These are phyloP conservation scores for Engystomops pustulosus DNA, from an alignment of 2,113 vertebrate species.

Conservation along the genomic window DNA sequence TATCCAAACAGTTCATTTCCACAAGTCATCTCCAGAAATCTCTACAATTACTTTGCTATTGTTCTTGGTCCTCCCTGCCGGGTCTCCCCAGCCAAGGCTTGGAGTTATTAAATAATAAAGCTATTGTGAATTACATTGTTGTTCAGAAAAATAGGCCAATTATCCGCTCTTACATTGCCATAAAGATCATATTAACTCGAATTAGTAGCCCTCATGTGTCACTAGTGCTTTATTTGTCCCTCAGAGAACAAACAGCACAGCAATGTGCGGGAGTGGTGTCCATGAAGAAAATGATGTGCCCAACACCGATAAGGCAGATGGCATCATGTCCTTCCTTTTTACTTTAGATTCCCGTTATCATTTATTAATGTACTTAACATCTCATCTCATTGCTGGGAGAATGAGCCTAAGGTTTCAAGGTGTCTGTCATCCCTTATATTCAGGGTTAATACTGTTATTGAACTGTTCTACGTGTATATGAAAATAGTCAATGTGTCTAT, in stretches of 20 bases:
- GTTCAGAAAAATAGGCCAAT: conserved; percentile 87
- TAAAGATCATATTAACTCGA: conserved; percentile 94
- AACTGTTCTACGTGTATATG: not conserved
- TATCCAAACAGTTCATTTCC: conserved; percentile 82
- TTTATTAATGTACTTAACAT: too few relatives aligned
- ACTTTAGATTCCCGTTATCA: not conserved
- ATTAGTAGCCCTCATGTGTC: conserved; percentile 76
- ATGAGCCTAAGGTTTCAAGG: too few relatives aligned
- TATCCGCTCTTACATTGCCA: conserved; percentile 89
- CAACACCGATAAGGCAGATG: not conserved
- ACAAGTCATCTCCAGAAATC: conserved; percentile 85
- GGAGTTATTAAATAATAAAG: conserved; percentile 99
- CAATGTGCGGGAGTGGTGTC: not conserved
- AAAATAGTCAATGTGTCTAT: too few relatives aligned
- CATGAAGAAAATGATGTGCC: conserved; percentile 1
- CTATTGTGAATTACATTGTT: conserved; percentile 94
- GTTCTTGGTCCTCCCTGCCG: conserved; percentile 84
- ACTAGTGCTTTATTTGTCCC: conserved; percentile 33
- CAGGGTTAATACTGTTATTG: not conserved
- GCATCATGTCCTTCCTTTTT: not conserved
- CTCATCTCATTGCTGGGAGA: not conserved
- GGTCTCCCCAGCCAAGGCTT: conserved; percentile 90
- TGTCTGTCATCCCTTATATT: too few relatives aligned
- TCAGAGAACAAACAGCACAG: conserved; percentile 7
- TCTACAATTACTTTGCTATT: conserved; percentile 86